These are phyloP conservation scores for Apantesis nais DNA, from an alignment of 2,888 invertebrate species.

Conservation along the genomic window DNA sequence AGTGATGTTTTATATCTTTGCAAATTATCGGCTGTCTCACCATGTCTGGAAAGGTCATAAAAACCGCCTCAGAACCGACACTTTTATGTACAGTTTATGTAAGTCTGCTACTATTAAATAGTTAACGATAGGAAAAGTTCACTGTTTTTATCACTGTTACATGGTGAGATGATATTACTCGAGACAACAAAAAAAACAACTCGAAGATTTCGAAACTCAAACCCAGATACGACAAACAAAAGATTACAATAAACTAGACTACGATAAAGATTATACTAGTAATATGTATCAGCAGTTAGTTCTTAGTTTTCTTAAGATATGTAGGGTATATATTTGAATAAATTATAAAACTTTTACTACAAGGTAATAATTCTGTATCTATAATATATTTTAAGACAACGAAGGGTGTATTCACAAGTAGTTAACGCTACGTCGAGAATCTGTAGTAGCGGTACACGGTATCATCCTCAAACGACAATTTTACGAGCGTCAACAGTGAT, in stretches of 20 bases:
- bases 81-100: conserved; percentile 68
- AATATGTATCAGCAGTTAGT: too few relatives aligned
- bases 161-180: too few relatives aligned
- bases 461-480: conserved; percentile 43
- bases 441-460: conserved; percentile 17
- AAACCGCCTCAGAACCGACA: conserved; percentile 54
- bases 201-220: background rate
- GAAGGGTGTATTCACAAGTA: background rate
- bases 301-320: too few relatives aligned
- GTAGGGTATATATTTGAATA: too few relatives aligned
- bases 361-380: background rate
- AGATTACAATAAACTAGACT: background rate
- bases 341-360: background rate
- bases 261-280: background rate
- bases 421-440: conserved; percentile 10
- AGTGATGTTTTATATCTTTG: background rate
- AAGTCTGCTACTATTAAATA: conserved; percentile 65
- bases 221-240: background rate
- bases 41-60: conserved; percentile 37
- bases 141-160: background rate
- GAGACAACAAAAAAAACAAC: too few relatives aligned
- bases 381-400: background rate
- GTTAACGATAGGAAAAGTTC: conserved; percentile 63
- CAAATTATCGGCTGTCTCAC: conserved; percentile 24
- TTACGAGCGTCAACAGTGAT: conserved; percentile 76